Evolutionary conservation across 2,797 vertebrate genomes (phyloP).

Genomic region (Lacerta viridis): DNA sequence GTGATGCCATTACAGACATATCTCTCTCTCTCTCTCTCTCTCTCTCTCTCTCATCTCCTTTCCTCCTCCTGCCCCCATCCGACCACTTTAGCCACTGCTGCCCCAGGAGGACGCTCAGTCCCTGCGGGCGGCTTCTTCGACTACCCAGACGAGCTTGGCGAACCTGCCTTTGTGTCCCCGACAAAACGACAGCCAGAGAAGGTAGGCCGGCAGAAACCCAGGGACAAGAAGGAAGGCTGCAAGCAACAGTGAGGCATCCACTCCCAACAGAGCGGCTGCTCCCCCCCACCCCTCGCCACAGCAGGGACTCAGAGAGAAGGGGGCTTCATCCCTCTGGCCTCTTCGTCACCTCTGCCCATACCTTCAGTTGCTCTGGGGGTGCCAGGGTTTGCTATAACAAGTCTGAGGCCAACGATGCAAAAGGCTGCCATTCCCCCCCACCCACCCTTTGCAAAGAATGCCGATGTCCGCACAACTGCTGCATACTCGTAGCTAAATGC

Average conservation of each 20-base stretch:
- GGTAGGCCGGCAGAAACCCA: constrained; percentile 78
- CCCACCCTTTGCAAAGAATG: too few relatives aligned
- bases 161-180: constrained; percentile 83
- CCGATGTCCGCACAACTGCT: too few relatives aligned
- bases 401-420: neutral
- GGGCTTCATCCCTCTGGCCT: neutral
- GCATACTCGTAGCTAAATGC: too few relatives aligned
- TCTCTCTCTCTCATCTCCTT: neutral
- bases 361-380: too few relatives aligned
- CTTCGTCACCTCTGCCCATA: neutral
- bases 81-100: constrained; percentile 35
- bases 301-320: neutral
- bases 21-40: neutral
- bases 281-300: too few relatives aligned
- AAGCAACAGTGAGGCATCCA: constrained; percentile 83
- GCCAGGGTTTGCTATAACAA: neutral
- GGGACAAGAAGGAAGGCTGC: constrained; percentile 88
- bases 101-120: constrained; percentile 55
- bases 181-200: constrained; percentile 85
- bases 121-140: constrained; percentile 69
- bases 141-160: constrained; percentile 70
- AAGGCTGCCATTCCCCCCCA: neutral
- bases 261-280: neutral
- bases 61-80: neutral
- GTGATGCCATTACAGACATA: too few relatives aligned